Evolutionary conservation across 2,888 invertebrate species (phyloP).

Genomic region (Pasiphila rectangulata): DNA sequence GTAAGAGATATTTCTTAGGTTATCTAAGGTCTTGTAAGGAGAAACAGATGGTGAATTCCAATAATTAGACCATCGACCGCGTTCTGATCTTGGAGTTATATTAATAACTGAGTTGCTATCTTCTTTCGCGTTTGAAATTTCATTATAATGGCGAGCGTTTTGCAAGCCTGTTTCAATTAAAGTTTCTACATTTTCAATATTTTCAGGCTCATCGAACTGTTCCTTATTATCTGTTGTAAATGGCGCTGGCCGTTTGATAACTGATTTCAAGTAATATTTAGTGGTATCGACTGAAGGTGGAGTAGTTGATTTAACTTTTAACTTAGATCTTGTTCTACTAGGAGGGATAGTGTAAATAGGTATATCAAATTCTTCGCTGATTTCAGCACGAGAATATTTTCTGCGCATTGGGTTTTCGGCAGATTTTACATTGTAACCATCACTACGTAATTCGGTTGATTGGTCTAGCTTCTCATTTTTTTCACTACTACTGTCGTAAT

Average conservation of each 20-base stretch:
- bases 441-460: conserved; percentile 34
- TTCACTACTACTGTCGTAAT: conserved; percentile 47
- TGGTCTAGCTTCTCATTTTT: conserved; percentile 41
- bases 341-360: conserved; percentile 46
- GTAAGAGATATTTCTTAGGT: conserved; percentile 53
- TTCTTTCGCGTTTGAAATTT: conserved; percentile 28
- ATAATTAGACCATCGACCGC: conserved; percentile 34
- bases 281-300: conserved; percentile 42
- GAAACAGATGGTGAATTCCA: conserved; percentile 72
- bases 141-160: conserved; percentile 36
- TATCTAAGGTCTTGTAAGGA: conserved; percentile 76
- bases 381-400: conserved; percentile 46
- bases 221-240: conserved; percentile 41
- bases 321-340: conserved; percentile 32
- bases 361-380: conserved; percentile 49
- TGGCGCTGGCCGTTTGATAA: conserved; percentile 58
- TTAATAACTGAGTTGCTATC: conserved; percentile 28
- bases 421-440: conserved; percentile 31
- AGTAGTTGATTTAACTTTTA: conserved; percentile 35
- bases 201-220: conserved; percentile 49
- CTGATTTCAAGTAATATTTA: conserved; percentile 62
- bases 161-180: conserved; percentile 47
- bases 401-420: conserved; percentile 43
- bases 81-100: conserved; percentile 35
- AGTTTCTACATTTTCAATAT: conserved; percentile 46